These are phyloP conservation scores for Paragorgia papillata DNA, from an alignment of 92 coral and sea anemone species.

Conservation along the genomic window DNA sequence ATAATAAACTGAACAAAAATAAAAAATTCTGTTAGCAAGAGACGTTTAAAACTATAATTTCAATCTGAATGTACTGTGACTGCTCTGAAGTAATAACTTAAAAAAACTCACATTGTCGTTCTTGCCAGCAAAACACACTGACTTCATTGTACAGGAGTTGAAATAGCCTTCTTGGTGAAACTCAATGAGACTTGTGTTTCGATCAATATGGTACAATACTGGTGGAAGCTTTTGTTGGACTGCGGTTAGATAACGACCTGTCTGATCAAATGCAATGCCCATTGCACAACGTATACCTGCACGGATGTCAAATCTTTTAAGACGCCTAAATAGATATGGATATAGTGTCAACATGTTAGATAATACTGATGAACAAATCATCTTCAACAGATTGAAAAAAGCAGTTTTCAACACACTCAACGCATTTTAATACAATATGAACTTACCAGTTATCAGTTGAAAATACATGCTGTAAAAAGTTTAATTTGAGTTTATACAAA, in stretches of 20 bases:
- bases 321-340: slow-evolving; percentile 56
- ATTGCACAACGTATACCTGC: slow-evolving; percentile 78
- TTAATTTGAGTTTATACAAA: too few species aligned
- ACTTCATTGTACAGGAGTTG: slow-evolving; percentile 92
- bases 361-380: too few species aligned
- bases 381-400: slow-evolving; percentile 4
- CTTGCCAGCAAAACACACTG: slow-evolving; percentile 93
- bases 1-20: slow-evolving; percentile 68
- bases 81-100: too few species aligned
- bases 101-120: slow-evolving; percentile 74
- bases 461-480: too few species aligned
- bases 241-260: slow-evolving; percentile 84
- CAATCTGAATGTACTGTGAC: too few species aligned
- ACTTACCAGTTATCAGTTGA: too few species aligned
- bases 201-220: slow-evolving; percentile 75
- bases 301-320: slow-evolving; percentile 67
- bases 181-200: slow-evolving; percentile 71
- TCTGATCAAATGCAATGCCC: slow-evolving; percentile 86
- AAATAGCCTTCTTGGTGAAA: slow-evolving; percentile 93
- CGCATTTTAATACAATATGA: too few species aligned
- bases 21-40: not conserved
- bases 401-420: too few species aligned
- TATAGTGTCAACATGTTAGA: too few species aligned
- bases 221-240: slow-evolving; percentile 88
- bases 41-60: not conserved